Evolutionary conservation across 2,113 vertebrate species (phyloP), one percentile per base, ranked within the genome.

Genomic region (Clarias batrachus): DNA sequence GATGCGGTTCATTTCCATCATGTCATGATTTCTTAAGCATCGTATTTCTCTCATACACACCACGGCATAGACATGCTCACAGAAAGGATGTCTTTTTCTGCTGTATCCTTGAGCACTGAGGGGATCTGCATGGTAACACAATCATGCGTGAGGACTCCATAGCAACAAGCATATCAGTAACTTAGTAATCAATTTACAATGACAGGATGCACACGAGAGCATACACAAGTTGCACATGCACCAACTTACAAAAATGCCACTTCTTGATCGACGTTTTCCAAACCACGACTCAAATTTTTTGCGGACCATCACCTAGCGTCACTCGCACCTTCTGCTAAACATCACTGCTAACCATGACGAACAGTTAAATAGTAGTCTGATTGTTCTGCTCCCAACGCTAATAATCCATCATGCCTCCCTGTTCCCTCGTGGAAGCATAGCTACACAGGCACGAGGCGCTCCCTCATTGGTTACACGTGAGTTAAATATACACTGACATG

Each of bases 141-240:
- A 77, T 87, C 82, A 90, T 70, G 87, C 41, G 78, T 88, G 91
- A 90, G 71, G 92, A 90, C 89, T 91, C 91, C 90, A 81, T 90
- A 88, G 93, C 90, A 91, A 91, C 87, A 80, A 87, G 83, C 82
- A 59, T 81, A 87, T 88, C 87, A 88, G 91, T 85, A 88, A 90
- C 88, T 89, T 81, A 77, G 87, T 68, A 65, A 89, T 90, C 91
- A 87, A 79, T 37, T 82, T 87, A 89, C 88, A 87, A 87, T 86
- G 90, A 78, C 83, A 85, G 89, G n/a, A 81, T 16, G 54, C 63
- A 86, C 37, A 89, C 65, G 83, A 41, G 37, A 77, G 41, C 73
- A 68, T 66, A 54, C 73, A 77, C 81, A 12, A 78, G 48, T 17
- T 23, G 5, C 82, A 87, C 73, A 88, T 4, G 16, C 10, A 79